Base-by-base conservation (phyloP, 1,140 invertebrate genomes). In the Paracyclopina nana region DNA sequence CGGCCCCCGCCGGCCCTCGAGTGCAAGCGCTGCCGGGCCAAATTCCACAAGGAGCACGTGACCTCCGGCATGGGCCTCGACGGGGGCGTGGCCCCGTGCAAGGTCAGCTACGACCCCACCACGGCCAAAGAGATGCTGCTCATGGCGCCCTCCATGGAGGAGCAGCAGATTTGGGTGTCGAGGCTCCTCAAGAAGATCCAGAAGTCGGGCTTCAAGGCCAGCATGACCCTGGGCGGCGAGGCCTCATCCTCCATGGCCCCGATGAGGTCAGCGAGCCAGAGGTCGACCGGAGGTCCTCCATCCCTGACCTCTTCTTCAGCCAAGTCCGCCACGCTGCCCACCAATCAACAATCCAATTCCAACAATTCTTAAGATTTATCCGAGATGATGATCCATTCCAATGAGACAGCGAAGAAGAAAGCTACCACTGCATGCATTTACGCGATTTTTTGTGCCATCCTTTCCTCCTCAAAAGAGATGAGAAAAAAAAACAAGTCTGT, bases 31-130 rank as follows among this genome's bases (percentile, higher is more conserved):
- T 96, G 91, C 69, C 80, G 83, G 60, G 82, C 88, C 58, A 95
- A 95, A 71, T 80, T 95, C 56, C 91, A 97, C 66, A 81, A 84
- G 66, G 90, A 96, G 62, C 90, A 96, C 74, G 75, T 87, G 60
- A 70, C 76, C 16, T 75, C 78, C 57, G 76, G 79, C 60, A 83
- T 85, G 62, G 62, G 66, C 24, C 75, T 80, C 60, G 71, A 74
- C 25, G n/a, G n/a, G n/a, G n/a, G n/a, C n/a, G 75, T 90, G 60
- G 81, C 82, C 44, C 82, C 82, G 26, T 88, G 83, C 66, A 90
- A 91, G 69, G 73, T 95, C 38, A 85, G 91, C 62, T 85, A 84
- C 59, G 88, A 95, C 71, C 82, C 84, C 41, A 84, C 80, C 56
- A 81, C 78, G 57, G 88, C 88, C 54, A 83, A 88, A 62, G 90